Base-by-base conservation (phyloP, 2,113 vertebrate genomes). In the Ictalurus furcatus region DNA sequence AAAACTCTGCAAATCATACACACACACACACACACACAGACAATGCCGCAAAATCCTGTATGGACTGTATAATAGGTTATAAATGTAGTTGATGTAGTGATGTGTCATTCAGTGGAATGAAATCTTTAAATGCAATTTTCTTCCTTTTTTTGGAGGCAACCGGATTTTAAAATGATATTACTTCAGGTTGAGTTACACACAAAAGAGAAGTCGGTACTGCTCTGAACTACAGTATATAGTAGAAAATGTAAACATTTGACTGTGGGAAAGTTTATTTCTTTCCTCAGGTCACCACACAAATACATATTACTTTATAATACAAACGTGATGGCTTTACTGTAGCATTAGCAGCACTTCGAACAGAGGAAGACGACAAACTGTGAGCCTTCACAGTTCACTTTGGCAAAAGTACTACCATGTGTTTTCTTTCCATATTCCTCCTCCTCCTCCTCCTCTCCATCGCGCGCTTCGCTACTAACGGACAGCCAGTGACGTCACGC, bases 401-500 rank as follows among this genome's bases (percentile, higher is more conserved):
- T 34, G 80, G 85, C 28, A 79, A 92, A 91, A 92, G 88, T 90
- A 73, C 80, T 81, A 71, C 86, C 89, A 88, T 92, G 88, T 91
- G 88, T 90, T 89, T 87, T 86, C 52, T 87, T 85, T 79, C 71
- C 73, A 87, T 92, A 76, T 85, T 86, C 73, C 44, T 37, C 82
- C 74, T 87, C 85, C 21, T 69, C 58, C 85, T 74, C 78, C 85
- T 88, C 84, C 30, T 59, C 79, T 54, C 19, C 54, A 58, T 3
- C 80, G 56, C n/a, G 92, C 93, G 94, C 90, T 91, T 56, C 84
- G 69, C 86, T 91, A 73, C 85, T 81, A 91, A 90, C 90, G 88
- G 91, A 90, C 89, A 61, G 88, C 61, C 1, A 6, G 82, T 95
- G 95, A 95, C 95, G 95, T 96, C 95, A 95, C 90, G 25, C 14